Evolutionary conservation across 2,113 vertebrate genomes (phyloP).

Genomic region (Porphyrio hochstetteri): DNA sequence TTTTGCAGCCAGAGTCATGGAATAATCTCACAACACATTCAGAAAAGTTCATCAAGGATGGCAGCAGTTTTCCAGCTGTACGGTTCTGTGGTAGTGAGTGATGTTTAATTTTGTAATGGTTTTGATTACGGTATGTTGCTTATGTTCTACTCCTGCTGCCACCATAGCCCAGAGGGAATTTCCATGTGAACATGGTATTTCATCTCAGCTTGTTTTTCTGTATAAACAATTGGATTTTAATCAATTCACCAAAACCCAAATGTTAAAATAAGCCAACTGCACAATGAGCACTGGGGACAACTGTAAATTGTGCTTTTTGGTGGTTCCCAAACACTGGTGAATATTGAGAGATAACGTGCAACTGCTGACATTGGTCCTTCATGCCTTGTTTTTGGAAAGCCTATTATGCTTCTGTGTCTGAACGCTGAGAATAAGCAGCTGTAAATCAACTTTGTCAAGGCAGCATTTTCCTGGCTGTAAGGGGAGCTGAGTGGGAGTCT

Average conservation of each 20-base stretch:
- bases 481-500: background rate
- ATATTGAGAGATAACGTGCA: fast-evolving
- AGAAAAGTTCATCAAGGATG: background rate
- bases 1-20: background rate
- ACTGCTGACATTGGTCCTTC: background rate
- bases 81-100: background rate
- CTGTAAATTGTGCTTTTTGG: background rate
- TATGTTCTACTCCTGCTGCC: background rate
- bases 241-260: background rate
- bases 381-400: background rate
- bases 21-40: background rate
- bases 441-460: background rate
- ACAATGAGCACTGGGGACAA: background rate
- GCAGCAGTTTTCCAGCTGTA: background rate
- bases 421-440: background rate
- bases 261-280: slow-evolving; percentile 13
- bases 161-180: background rate
- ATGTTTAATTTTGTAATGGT: slow-evolving; percentile 24
- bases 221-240: slow-evolving; percentile 30
- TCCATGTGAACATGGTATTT: slow-evolving; percentile 11
- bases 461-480: background rate
- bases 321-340: background rate
- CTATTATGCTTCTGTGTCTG: background rate
- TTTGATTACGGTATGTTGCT: slow-evolving; percentile 10
- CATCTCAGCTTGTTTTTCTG: background rate